Evolutionary conservation across 2,888 invertebrate species (phyloP).

Genomic region (Campoplex nolae): DNA sequence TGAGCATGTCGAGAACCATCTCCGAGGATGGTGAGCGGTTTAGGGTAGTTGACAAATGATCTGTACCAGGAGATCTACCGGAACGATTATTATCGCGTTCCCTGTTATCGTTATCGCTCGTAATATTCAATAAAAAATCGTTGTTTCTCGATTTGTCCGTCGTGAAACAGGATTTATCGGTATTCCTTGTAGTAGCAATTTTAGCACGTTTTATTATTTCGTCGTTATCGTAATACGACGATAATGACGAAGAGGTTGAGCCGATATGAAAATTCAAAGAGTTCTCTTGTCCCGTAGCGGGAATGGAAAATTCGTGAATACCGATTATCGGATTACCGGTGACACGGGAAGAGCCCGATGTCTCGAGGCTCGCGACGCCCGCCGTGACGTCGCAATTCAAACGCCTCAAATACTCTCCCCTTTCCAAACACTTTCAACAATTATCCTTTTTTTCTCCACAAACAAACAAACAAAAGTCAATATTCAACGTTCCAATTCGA

Average conservation of each 20-base stretch:
- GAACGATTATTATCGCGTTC: too few species aligned
- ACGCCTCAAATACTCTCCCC: background rate
- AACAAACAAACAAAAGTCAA: background rate
- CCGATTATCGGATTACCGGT: slow-evolving; percentile 28
- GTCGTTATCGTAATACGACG: slow-evolving; percentile 47
- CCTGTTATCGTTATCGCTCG: too few species aligned
- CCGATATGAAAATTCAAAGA: slow-evolving; percentile 9
- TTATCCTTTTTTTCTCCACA: background rate
- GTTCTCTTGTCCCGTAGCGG: background rate
- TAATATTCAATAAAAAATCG: slow-evolving; percentile 65
- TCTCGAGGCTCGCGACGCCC: slow-evolving; percentile 84
- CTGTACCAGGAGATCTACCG: slow-evolving; percentile 22
- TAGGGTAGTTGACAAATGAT: slow-evolving; percentile 36
- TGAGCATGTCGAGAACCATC: slow-evolving; percentile 92
- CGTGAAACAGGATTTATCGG: background rate
- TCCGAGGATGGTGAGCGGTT: slow-evolving; percentile 85
- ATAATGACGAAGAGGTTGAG: slow-evolving; percentile 30
- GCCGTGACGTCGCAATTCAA: slow-evolving; percentile 81
- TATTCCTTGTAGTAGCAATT: background rate
- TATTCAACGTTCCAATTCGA: background rate
- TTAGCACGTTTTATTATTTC: slow-evolving; percentile 9
- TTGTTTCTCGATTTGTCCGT: slow-evolving; percentile 23
- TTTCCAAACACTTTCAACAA: background rate
- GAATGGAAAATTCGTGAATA: slow-evolving; percentile 37
- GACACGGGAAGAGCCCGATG: slow-evolving; percentile 77